phyloP scores from a whole-genome alignment of 1,140 invertebrate genomes.

The Drosophila fuyamai region DNA sequence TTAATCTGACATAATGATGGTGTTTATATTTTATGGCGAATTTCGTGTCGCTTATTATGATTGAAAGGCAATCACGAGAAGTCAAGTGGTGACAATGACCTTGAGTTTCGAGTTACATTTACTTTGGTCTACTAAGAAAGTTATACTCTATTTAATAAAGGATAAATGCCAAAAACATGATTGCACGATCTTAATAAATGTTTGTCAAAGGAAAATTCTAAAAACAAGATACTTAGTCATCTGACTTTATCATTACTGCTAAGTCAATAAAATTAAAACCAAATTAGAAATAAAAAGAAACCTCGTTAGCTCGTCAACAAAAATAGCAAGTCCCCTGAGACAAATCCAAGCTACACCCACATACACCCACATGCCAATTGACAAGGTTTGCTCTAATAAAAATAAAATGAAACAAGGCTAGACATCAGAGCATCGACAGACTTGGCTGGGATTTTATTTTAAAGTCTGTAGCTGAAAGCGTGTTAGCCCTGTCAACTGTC shows the following conservation, averaged over 20 bases:
- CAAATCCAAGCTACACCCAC: slow-evolving; percentile 8
- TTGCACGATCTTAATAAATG: no score
- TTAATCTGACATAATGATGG: slow-evolving; percentile 43
- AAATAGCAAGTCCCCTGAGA: slow-evolving; percentile 24
- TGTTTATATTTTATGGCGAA: not conserved
- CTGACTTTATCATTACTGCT: no score
- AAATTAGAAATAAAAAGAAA: slow-evolving; percentile 6
- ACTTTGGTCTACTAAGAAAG: no score
- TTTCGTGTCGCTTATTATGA: slow-evolving; percentile 52
- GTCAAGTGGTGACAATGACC: slow-evolving; percentile 59
- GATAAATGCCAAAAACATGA: no score
- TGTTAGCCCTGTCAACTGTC: slow-evolving; percentile 55
- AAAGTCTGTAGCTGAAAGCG: slow-evolving; percentile 9
- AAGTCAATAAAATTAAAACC: no score
- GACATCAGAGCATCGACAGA: slow-evolving; percentile 8
- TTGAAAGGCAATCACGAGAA: slow-evolving; percentile 63
- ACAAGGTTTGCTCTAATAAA: not conserved
- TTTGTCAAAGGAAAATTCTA: no score
- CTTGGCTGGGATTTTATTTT: slow-evolving; percentile 33
- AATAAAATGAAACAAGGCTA: slow-evolving; percentile 5
- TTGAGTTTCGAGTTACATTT: slow-evolving; percentile 6
- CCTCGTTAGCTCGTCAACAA: slow-evolving; percentile 7
- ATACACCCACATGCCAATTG: not conserved
- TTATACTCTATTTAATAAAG: no score
- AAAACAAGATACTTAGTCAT: no score